Evolutionary conservation across 2,797 vertebrate species (phyloP).

Genomic region (Podarcis lilfordi): DNA sequence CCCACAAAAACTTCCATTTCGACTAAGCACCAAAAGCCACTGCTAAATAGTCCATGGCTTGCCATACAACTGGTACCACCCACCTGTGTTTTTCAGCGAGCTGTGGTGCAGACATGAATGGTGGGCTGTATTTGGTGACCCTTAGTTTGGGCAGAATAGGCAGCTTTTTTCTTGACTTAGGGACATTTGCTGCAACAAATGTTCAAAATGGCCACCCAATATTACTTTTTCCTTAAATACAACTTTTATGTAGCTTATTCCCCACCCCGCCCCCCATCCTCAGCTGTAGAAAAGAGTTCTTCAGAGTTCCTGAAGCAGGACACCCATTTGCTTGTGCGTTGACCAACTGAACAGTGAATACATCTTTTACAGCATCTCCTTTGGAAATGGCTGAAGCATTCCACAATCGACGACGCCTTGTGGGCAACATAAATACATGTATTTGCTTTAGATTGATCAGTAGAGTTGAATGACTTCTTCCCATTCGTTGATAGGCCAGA

Average conservation of each 20-base stretch:
- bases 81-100: not conserved
- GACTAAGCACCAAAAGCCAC: not conserved
- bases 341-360: not conserved
- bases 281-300: not conserved
- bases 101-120: not conserved
- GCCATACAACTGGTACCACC: not conserved
- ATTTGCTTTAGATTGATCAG: constrained; percentile 65
- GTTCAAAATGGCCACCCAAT: not conserved
- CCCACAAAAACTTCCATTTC: not conserved
- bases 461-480: constrained; percentile 85
- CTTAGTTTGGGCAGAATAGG: not conserved
- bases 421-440: not conserved
- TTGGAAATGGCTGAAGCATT: constrained; percentile 7
- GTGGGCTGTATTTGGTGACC: not conserved
- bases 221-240: no score
- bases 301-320: not conserved
- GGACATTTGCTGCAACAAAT: not conserved
- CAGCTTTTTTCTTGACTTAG: not conserved
- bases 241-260: no score
- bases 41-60: not conserved
- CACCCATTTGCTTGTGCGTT: not conserved
- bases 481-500: constrained; percentile 90
- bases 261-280: no score
- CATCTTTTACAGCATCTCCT: not conserved
- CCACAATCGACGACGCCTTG: not conserved